These are phyloP conservation scores for Lordiphosa stackelbergi DNA, from an alignment of 1,140 invertebrate genomes.

Conservation along the genomic window DNA sequence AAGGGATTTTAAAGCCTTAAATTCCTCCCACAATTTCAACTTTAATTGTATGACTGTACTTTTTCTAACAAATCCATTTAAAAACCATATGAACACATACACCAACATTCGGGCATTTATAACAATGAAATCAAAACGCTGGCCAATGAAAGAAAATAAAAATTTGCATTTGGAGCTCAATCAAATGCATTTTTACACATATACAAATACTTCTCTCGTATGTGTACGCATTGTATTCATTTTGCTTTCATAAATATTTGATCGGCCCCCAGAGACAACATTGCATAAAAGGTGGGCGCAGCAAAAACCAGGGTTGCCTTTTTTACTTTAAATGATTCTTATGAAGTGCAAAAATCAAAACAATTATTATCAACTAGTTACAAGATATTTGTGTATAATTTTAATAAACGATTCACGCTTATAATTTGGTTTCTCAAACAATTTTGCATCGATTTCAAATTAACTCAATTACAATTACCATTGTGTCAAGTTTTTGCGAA, in stretches of 20 bases:
- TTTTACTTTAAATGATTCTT: conserved; percentile 3
- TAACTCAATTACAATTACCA: conserved; percentile 11
- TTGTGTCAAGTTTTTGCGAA: too few relatives aligned
- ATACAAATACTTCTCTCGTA: conserved; percentile 1
- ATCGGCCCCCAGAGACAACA: conserved; percentile 39
- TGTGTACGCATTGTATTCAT: conserved; percentile 31
- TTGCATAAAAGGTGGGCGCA: conserved; percentile 19
- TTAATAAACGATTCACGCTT: too few relatives aligned
- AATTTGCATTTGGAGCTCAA: conserved; percentile 71
- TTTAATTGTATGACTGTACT: conserved; percentile 1
- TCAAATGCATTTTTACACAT: conserved; percentile 61
- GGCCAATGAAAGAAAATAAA: conserved; percentile 30
- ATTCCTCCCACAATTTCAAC: background rate
- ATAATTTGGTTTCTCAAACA: too few relatives aligned
- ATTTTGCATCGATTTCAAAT: conserved; percentile 12
- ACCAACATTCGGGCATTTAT: conserved; percentile 33
- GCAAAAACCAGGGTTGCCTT: conserved; percentile 29
- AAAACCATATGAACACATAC: conserved; percentile 7
- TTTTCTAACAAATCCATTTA: background rate
- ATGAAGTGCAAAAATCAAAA: background rate
- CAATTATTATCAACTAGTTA: too few relatives aligned
- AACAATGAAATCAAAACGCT: conserved; percentile 67
- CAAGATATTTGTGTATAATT: too few relatives aligned
- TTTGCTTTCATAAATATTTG: conserved; percentile 62
- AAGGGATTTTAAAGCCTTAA: background rate